These are phyloP conservation scores for Progne subis DNA, from an alignment of 2,113 vertebrate genomes.

Conservation along the genomic window DNA sequence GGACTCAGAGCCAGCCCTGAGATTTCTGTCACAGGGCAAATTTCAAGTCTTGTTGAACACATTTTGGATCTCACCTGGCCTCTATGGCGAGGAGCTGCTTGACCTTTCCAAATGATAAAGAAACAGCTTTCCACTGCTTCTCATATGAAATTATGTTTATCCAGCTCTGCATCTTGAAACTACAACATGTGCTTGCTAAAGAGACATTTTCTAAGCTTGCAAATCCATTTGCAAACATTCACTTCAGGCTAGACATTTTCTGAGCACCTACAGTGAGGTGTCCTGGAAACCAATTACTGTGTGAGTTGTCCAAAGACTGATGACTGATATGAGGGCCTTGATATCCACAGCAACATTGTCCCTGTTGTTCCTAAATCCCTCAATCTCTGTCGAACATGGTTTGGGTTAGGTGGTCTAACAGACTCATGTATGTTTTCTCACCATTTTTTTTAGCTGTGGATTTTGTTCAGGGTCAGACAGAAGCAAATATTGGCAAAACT, in stretches of 20 bases:
- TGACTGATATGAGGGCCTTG: neutral
- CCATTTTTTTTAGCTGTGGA: neutral
- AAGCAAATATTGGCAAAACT: neutral
- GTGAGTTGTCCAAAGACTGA: neutral
- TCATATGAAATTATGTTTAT: neutral
- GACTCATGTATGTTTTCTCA: rapidly evolving
- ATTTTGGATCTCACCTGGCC: neutral
- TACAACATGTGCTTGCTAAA: neutral
- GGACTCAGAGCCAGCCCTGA: neutral
- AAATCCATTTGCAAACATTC: neutral
- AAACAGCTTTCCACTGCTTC: neutral
- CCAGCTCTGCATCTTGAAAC: neutral
- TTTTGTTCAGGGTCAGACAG: neutral
- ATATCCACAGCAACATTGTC: neutral
- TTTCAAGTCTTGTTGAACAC: neutral
- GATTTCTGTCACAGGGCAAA: neutral
- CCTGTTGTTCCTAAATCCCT: neutral
- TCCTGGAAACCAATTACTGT: neutral
- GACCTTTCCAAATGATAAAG: neutral
- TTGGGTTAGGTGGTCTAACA: neutral
- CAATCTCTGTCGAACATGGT: rapidly evolving
- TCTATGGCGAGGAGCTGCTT: neutral
- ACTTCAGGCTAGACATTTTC: neutral
- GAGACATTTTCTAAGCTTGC: neutral
- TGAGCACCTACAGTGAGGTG: neutral